Conservation (phyloP, 1,140 invertebrate genomes). For the Agrilus planipennis region DNA sequence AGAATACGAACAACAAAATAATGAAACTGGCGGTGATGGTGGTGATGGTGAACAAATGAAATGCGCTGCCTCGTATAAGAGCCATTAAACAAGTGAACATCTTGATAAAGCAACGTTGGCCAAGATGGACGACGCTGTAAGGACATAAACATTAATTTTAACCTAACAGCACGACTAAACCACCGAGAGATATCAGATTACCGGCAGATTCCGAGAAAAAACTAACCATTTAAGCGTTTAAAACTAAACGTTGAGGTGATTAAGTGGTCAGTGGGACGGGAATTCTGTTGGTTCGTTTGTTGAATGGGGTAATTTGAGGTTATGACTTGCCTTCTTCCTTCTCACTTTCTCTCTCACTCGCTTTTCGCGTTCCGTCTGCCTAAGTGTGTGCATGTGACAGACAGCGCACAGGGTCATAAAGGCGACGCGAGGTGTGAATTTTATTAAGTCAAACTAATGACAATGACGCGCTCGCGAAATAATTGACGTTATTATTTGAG, state of each 20-base stretch:
- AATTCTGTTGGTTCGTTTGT: slow-evolving; percentile 11
- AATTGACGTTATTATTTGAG: no score
- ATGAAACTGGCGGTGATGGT: no score
- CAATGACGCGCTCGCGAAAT: no score
- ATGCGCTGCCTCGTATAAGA: slow-evolving; percentile 25
- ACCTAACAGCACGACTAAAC: slow-evolving; percentile 26
- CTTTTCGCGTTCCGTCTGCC: no score
- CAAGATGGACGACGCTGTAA: slow-evolving; percentile 30
- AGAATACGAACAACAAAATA: no score
- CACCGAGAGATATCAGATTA: slow-evolving; percentile 32
- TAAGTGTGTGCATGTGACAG: no score
- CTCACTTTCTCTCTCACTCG: no score
- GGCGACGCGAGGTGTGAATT: no score
- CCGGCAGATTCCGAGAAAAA: slow-evolving; percentile 28
- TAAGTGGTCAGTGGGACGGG: slow-evolving; percentile 15
- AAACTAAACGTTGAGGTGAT: slow-evolving; percentile 19
- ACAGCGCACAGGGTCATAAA: no score
- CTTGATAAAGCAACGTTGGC: slow-evolving; percentile 31
- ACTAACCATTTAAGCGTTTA: slow-evolving; percentile 22
- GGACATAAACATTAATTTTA: slow-evolving; percentile 35
- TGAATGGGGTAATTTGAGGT: slow-evolving; percentile 7
- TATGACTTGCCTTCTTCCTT: no score
- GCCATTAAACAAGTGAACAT: slow-evolving; percentile 34
- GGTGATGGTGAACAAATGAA: slow-evolving; percentile 21
- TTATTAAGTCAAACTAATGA: no score